Evolutionary conservation across 2,888 invertebrate genomes (phyloP).

Genomic region (Dermolepida albohirtum): DNA sequence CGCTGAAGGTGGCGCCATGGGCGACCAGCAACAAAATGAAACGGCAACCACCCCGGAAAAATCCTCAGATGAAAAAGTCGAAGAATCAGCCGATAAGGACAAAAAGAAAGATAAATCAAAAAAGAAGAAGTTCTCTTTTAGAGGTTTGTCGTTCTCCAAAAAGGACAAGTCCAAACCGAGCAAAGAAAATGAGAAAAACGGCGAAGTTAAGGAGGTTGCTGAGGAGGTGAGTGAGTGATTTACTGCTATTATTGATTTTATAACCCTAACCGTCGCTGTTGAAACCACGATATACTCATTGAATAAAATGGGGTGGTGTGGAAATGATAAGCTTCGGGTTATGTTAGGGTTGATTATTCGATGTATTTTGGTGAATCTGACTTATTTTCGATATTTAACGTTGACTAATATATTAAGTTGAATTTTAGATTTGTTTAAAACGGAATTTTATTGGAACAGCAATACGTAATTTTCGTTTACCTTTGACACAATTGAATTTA

Average conservation of each 20-base stretch:
- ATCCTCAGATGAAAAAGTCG: constrained; percentile 53
- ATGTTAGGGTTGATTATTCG: constrained; percentile 16
- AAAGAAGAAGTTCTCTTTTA: constrained; percentile 92
- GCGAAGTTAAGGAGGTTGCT: constrained; percentile 70
- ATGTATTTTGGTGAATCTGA: constrained; percentile 4
- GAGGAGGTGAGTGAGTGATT: constrained; percentile 75
- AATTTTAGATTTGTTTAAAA: no score
- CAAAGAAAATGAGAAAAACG: constrained; percentile 73
- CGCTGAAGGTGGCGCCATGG: constrained; percentile 54
- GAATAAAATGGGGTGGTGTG: constrained; percentile 4
- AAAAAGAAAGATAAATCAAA: constrained; percentile 67
- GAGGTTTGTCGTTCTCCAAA: constrained; percentile 87
- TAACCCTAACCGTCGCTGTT: constrained; percentile 17
- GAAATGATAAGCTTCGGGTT: constrained; percentile 8
- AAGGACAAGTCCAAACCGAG: constrained; percentile 89
- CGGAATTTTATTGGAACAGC: no score
- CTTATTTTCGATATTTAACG: background rate
- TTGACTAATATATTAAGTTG: no score
- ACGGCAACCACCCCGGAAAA: constrained; percentile 57
- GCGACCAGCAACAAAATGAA: constrained; percentile 63
- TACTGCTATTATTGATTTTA: constrained; percentile 34
- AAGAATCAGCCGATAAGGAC: constrained; percentile 58
- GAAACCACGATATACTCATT: constrained; percentile 13
- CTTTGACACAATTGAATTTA: no score
- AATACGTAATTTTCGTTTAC: no score